These are phyloP conservation scores for Chrysocyon brachyurus DNA, from an alignment of 2,797 vertebrate genomes.

Conservation along the genomic window DNA sequence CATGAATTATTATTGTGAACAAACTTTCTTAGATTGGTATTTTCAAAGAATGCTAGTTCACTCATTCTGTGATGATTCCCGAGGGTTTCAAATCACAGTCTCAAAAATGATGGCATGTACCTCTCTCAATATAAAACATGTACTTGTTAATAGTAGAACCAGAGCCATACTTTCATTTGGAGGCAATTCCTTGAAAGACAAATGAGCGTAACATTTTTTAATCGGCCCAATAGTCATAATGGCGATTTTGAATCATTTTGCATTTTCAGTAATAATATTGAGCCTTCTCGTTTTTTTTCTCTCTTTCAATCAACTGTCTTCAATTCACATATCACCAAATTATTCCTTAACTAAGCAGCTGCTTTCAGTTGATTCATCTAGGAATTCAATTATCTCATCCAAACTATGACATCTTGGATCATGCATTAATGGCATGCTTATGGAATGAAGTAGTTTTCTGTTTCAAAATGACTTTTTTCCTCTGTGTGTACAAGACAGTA, in stretches of 20 bases:
- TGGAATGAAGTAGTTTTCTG: conserved; percentile 79
- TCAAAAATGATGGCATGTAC: conserved; percentile 51
- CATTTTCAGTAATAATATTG: conserved; percentile 27
- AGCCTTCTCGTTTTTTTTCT: conserved; percentile 9
- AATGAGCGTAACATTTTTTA: conserved; percentile 35
- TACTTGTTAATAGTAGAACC: neutral
- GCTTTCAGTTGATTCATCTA: conserved; percentile 73
- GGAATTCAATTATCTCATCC: conserved; percentile 83
- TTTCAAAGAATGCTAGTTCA: conserved; percentile 62
- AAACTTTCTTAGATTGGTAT: neutral
- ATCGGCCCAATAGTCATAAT: neutral
- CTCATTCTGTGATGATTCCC: conserved; percentile 52
- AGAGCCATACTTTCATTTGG: neutral
- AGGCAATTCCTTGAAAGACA: conserved; percentile 42
- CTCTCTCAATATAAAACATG: conserved; percentile 9
- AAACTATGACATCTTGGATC: conserved; percentile 81
- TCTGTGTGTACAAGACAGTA: conserved; percentile 23
- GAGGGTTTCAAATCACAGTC: conserved; percentile 56
- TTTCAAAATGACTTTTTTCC: conserved; percentile 70
- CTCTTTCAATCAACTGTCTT: conserved; percentile 28
- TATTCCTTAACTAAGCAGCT: conserved; percentile 65
- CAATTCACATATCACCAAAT: conserved; percentile 74
- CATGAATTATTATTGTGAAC: conserved; percentile 61
- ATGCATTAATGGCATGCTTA: conserved; percentile 79
- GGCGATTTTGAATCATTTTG: conserved; percentile 34